These are phyloP conservation scores for Cosmia trapezina DNA, from an alignment of 2,888 invertebrate species.

Conservation along the genomic window DNA sequence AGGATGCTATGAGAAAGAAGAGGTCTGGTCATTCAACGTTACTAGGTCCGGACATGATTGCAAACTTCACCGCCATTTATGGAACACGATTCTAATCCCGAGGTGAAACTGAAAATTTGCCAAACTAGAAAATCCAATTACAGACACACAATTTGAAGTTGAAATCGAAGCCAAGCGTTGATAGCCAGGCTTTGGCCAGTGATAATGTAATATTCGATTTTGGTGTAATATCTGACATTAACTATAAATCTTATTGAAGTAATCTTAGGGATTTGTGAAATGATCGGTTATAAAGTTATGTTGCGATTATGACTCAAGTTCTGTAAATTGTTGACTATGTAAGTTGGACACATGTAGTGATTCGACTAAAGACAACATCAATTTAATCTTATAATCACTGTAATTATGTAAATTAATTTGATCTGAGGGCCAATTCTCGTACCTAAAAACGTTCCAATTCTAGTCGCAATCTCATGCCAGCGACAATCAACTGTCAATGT, in stretches of 20 bases:
- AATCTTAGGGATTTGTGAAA: not conserved
- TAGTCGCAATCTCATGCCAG: too few relatives aligned
- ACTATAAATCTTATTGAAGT: too few relatives aligned
- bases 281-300: not conserved
- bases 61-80: slow-evolving; percentile 51
- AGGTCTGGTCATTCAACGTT: slow-evolving; percentile 16
- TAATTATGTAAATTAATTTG: not conserved
- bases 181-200: slow-evolving; percentile 16
- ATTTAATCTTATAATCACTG: not conserved
- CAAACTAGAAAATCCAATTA: slow-evolving; percentile 55
- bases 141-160: slow-evolving; percentile 19
- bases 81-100: slow-evolving; percentile 55
- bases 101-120: slow-evolving; percentile 52
- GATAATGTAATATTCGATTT: not conserved
- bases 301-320: not conserved
- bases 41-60: slow-evolving; percentile 46
- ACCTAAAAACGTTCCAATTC: too few relatives aligned
- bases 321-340: not conserved
- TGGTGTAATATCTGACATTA: not conserved
- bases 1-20: slow-evolving; percentile 20
- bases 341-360: not conserved
- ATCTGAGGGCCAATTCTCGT: too few relatives aligned
- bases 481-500: too few relatives aligned
- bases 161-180: slow-evolving; percentile 29
- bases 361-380: not conserved